Evolutionary conservation across 2,113 vertebrate genomes (phyloP), one percentile per base, ranked within the genome.

Genomic region (Chaetura pelagica): DNA sequence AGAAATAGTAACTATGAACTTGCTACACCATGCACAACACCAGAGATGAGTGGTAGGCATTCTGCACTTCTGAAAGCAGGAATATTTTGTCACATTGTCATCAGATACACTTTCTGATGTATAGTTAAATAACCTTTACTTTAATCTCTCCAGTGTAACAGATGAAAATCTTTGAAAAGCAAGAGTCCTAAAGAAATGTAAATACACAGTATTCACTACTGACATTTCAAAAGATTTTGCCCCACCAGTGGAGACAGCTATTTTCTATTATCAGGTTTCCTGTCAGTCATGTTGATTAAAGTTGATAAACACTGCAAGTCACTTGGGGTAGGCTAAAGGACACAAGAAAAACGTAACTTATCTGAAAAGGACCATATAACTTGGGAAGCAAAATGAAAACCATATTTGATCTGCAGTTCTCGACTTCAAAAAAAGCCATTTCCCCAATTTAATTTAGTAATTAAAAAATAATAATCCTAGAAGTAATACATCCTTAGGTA

Each of bases 251-350:
- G 91, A 88, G 93, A 87, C 79, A 93, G 80, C 80, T 75, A 93
- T 97, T 97, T 94, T 93, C 77, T 94, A 94, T 97, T 97, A 97
- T 97, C 97, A 97, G 84, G 84, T 92, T 97, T 97, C 81, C 97
- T 98, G 98, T 93, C 98, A 98, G 92, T 98, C 97, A 97, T 30
- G 83, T 97, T 97, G 97, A 98, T 98, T 97, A 97, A 97, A 96
- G 90, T 75, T 97, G 97, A 98, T 97, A 98, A 98, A 97, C 93
- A 97, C 89, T 86, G 80, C 72, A 93, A 93, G 90, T 92, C 93
- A 77, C 96, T 96, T 92, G 93, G 93, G 94, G 84, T 66, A 93
- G 78, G 80, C 58, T 84, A 97, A 95, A 94, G 93, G 78, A 96
- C 90, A 97, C 91, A 97, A 94, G 87, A 89, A 81, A 84, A 93